These are phyloP conservation scores for Sebastolobus altivelis DNA, from an alignment of 2,797 vertebrate species.

Conservation along the genomic window DNA sequence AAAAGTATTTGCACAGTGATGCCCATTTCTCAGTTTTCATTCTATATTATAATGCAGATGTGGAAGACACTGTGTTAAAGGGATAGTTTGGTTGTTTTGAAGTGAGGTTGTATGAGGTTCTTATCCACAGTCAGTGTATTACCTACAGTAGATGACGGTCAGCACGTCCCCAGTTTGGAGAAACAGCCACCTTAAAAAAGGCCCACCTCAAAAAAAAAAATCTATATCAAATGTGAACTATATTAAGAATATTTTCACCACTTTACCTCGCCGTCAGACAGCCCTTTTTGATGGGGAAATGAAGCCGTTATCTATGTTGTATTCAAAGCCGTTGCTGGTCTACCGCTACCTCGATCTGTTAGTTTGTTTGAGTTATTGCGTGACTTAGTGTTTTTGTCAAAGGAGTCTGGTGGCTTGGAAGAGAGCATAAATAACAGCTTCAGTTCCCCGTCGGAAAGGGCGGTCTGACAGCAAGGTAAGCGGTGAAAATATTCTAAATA, in stretches of 20 bases:
- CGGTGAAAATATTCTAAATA: background rate
- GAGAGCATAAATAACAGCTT: background rate
- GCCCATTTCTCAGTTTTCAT: slow-evolving; percentile 3
- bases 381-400: background rate
- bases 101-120: background rate
- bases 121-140: too few relatives aligned
- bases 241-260: too few relatives aligned
- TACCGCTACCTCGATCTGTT: too few relatives aligned
- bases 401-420: background rate
- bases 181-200: too few relatives aligned
- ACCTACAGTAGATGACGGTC: too few relatives aligned
- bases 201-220: too few relatives aligned
- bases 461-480: background rate
- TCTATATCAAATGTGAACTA: too few relatives aligned
- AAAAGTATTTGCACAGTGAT: background rate
- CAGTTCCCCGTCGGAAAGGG: background rate
- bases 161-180: too few relatives aligned
- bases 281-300: background rate
- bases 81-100: background rate
- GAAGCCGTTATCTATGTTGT: background rate
- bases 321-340: background rate
- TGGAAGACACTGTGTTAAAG: background rate
- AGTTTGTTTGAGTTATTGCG: too few relatives aligned
- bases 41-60: background rate
- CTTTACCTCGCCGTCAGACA: background rate